Evolutionary conservation across 2,797 vertebrate species (phyloP).

Genomic region (Catostomus latipinnis): DNA sequence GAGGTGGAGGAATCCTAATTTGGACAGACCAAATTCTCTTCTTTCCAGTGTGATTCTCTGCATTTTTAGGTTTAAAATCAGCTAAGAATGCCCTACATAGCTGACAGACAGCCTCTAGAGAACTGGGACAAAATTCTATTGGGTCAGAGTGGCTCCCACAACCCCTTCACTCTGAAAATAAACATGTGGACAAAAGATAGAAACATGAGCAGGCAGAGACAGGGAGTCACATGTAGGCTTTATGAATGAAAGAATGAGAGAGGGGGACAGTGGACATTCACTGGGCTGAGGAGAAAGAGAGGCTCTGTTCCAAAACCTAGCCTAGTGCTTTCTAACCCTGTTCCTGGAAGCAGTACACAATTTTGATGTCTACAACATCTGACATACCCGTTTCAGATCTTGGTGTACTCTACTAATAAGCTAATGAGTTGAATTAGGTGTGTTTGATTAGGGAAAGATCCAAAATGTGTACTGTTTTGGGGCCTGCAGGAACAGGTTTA

Average conservation of each 20-base stretch:
- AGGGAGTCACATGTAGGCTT: slow-evolving; percentile 45
- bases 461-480: too few relatives aligned
- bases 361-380: too few relatives aligned
- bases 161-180: slow-evolving; percentile 73
- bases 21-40: slow-evolving; percentile 13
- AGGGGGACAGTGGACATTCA: not conserved
- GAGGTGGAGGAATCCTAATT: slow-evolving; percentile 41
- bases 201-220: slow-evolving; percentile 61
- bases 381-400: too few relatives aligned
- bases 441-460: too few relatives aligned
- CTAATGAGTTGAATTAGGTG: too few relatives aligned
- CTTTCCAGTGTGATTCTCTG: not conserved
- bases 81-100: slow-evolving; percentile 76
- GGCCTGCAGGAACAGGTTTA: too few relatives aligned
- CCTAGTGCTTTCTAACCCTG: not conserved
- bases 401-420: too few relatives aligned
- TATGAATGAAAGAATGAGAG: slow-evolving; percentile 46
- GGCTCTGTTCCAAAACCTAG: not conserved
- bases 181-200: slow-evolving; percentile 72
- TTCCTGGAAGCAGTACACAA: too few relatives aligned
- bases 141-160: slow-evolving; percentile 84
- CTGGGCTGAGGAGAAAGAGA: slow-evolving; percentile 2
- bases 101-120: slow-evolving; percentile 61
- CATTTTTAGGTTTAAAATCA: slow-evolving; percentile 66
- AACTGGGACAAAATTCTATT: slow-evolving; percentile 80